phyloP scores from a whole-genome alignment of 1,140 invertebrate species.

The Drosophila ironensis region DNA sequence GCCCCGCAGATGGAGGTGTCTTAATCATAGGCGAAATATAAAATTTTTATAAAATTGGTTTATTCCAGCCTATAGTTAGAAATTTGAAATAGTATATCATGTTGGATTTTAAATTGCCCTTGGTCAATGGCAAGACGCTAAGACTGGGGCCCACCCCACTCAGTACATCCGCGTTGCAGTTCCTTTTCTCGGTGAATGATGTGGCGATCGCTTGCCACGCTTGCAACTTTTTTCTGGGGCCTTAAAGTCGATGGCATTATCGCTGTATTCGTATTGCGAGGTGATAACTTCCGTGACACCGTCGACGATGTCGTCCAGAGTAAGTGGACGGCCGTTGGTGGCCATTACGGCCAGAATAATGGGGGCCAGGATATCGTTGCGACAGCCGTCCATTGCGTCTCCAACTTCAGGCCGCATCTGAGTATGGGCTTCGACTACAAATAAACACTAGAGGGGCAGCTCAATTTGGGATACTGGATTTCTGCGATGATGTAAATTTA shows the following conservation, averaged over 20 bases:
- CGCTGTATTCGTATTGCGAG: constrained; percentile 19
- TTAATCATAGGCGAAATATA: neutral
- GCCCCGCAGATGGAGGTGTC: neutral
- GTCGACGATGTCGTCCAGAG: constrained; percentile 55
- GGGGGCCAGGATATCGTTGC: constrained; percentile 42
- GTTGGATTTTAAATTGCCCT: too few species aligned
- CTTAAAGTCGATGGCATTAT: constrained; percentile 5
- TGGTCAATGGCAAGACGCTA: too few species aligned
- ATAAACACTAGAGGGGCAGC: constrained; percentile 1
- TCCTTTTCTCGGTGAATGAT: too few species aligned
- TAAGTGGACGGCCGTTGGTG: constrained; percentile 46
- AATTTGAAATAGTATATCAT: too few species aligned
- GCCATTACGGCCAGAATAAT: constrained; percentile 59
- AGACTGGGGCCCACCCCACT: too few species aligned
- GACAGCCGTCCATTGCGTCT: constrained; percentile 40
- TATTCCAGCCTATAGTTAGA: too few species aligned
- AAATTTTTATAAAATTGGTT: too few species aligned
- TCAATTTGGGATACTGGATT: constrained; percentile 20
- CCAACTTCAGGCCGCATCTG: neutral
- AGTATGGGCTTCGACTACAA: neutral
- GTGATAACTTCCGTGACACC: constrained; percentile 28
- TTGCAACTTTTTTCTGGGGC: too few species aligned
- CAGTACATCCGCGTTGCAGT: too few species aligned
- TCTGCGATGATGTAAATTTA: constrained; percentile 21
- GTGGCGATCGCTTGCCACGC: too few species aligned